phyloP scores from a whole-genome alignment of 2,888 invertebrate genomes.

The Hypercompe scribonia region DNA sequence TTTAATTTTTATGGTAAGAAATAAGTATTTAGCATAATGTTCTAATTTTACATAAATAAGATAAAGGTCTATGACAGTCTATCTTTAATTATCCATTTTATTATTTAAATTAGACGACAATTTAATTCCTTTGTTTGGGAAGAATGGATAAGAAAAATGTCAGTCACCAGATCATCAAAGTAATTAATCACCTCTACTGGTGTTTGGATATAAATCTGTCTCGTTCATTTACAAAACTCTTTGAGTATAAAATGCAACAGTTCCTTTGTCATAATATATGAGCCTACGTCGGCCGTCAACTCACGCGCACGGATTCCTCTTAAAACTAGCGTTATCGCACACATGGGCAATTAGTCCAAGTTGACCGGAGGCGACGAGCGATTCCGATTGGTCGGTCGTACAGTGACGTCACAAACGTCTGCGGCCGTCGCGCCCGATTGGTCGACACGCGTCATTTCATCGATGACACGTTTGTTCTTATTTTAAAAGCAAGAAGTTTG shows the following conservation, averaged over 20 bases:
- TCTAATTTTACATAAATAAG: slow-evolving; percentile 7
- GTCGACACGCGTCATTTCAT: slow-evolving; percentile 86
- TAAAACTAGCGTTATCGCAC: slow-evolving; percentile 83
- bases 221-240: background rate
- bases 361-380: slow-evolving; percentile 84
- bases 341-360: slow-evolving; percentile 86
- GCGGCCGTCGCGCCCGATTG: slow-evolving; percentile 86
- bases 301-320: slow-evolving; percentile 81
- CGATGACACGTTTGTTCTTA: slow-evolving; percentile 87
- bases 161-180: background rate
- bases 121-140: slow-evolving; percentile 13
- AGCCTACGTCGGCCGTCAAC: slow-evolving; percentile 59
- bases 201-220: slow-evolving; percentile 12
- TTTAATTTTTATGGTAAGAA: slow-evolving; percentile 19
- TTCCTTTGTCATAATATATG: slow-evolving; percentile 48
- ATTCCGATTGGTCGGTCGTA: slow-evolving; percentile 77
- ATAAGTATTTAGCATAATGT: background rate
- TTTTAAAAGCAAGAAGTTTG: slow-evolving; percentile 81
- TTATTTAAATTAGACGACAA: background rate
- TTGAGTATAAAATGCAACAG: slow-evolving; percentile 15
- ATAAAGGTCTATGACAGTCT: background rate
- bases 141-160: slow-evolving; percentile 14
- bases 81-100: slow-evolving; percentile 3
- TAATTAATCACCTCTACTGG: background rate
- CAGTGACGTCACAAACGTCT: slow-evolving; percentile 83